phyloP scores from a whole-genome alignment of 2,888 invertebrate genomes.

The Pristionchus entomophagus region DNA sequence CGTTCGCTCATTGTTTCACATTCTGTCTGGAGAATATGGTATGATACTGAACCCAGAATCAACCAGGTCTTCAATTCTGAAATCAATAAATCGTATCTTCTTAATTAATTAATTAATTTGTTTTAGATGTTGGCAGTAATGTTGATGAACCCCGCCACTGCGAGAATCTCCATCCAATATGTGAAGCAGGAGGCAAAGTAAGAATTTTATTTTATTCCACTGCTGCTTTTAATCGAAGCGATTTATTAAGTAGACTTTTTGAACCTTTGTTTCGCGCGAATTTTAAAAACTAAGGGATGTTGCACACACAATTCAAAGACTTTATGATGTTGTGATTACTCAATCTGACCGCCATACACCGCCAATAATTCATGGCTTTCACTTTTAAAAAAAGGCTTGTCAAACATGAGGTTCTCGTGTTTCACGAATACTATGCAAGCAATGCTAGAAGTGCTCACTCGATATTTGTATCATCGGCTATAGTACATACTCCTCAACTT shows the following conservation, averaged over 20 bases:
- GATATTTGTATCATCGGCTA: neutral
- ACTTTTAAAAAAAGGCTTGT: neutral
- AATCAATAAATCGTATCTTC: neutral
- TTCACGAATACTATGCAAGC: neutral
- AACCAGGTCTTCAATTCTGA: too few relatives aligned
- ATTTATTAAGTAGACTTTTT: neutral
- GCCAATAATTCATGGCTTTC: too few relatives aligned
- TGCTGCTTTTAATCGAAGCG: too few relatives aligned
- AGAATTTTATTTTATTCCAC: neutral
- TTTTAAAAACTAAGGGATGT: too few relatives aligned
- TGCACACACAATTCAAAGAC: too few relatives aligned
- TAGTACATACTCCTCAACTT: too few relatives aligned
- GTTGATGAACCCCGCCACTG: slow-evolving; percentile 86
- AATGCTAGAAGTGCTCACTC: neutral
- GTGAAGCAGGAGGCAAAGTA: slow-evolving; percentile 56
- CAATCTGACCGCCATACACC: too few relatives aligned
- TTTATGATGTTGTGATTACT: too few relatives aligned
- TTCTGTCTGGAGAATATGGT: too few relatives aligned
- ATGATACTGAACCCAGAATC: too few relatives aligned
- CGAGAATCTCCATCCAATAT: slow-evolving; percentile 85
- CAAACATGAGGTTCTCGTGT: neutral
- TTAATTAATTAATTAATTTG: neutral
- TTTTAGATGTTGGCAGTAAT: slow-evolving; percentile 79
- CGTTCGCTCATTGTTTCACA: neutral
- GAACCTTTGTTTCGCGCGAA: too few relatives aligned